These are phyloP conservation scores for Porites rus DNA, from an alignment of 92 coral and sea anemone genomes.

Conservation along the genomic window DNA sequence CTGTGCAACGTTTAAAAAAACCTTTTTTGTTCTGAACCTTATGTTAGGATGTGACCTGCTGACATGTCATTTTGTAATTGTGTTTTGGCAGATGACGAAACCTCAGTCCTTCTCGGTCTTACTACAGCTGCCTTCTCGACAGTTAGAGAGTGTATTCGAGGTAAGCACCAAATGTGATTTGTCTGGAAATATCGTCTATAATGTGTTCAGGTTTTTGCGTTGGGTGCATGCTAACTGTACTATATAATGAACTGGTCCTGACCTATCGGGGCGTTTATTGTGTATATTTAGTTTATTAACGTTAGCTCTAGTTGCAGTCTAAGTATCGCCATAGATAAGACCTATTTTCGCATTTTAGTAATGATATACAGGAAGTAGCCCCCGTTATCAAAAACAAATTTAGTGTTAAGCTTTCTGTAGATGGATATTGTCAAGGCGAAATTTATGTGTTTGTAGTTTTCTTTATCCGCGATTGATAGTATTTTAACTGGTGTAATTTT, in stretches of 20 bases:
- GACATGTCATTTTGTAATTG: not conserved
- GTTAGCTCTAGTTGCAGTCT: no score
- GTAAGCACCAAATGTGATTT: slow-evolving; percentile 33
- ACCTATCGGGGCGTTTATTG: not conserved
- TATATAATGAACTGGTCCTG: not conserved
- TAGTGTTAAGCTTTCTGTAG: no score
- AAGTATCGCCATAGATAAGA: no score
- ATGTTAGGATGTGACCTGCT: not conserved
- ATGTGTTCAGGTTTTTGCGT: no score
- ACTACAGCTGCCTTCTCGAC: slow-evolving; percentile 95
- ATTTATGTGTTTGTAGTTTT: no score
- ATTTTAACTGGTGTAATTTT: not conserved
- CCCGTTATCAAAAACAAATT: no score
- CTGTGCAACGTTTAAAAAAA: no score
- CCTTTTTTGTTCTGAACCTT: no score
- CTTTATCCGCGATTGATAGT: no score
- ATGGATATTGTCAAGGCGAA: no score
- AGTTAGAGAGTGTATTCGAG: slow-evolving; percentile 98
- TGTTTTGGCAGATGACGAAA: slow-evolving; percentile 89
- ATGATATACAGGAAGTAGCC: not conserved
- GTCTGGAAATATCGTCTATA: not conserved
- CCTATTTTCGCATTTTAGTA: not conserved
- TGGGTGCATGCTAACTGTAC: not conserved
- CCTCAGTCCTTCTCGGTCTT: slow-evolving; percentile 98
- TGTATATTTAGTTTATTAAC: no score